Evolutionary conservation across 2,888 invertebrate genomes (phyloP), one percentile per base, ranked within the genome.

Genomic region (Spialia ferax): DNA sequence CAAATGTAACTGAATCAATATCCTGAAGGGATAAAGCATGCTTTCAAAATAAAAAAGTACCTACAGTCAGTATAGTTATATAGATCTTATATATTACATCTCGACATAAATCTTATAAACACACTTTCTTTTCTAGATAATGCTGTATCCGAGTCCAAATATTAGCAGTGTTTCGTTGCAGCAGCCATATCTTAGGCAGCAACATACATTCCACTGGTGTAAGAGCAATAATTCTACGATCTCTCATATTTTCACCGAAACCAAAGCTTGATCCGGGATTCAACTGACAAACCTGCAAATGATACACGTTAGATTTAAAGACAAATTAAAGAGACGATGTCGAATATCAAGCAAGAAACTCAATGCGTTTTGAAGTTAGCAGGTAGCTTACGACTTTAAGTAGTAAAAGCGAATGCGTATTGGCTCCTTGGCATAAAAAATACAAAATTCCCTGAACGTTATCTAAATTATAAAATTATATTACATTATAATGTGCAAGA

Each of bases 111-210:
- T 29, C 29, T 20, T 5, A 23, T 26, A 52, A n/a, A 22, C 57
- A 10, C 6, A 93, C 94, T 86, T 93, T 94, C 71, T 92, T 94
- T 68, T 95, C 93, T 65, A 96, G 84, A 75, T 94, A 96, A 60
- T 95, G 91, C 73, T 94, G 89, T 29, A 96, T 95, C 32, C 95
- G 92, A 26, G 94, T 91, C 96, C 96, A 96, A 45, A 96, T 95
- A 75, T 96, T 95, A 8, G 95, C 95, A 0, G 94, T 94, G 79
- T 96, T 96, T 55, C 95, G 95, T 74, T 96, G 95, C 45, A 95
- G 79, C 18, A 97, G 86, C 95, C 96, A 97, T 76, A 95, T 95
- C 70, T 95, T 94, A 0, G 97, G 97, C 67, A 97, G 83, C 42
- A 96, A 84, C 78, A 97, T 90, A 74, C 96, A 96, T 73, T 95